phyloP scores from a whole-genome alignment of 1,140 invertebrate genomes.

The Apolygus lucorum region DNA sequence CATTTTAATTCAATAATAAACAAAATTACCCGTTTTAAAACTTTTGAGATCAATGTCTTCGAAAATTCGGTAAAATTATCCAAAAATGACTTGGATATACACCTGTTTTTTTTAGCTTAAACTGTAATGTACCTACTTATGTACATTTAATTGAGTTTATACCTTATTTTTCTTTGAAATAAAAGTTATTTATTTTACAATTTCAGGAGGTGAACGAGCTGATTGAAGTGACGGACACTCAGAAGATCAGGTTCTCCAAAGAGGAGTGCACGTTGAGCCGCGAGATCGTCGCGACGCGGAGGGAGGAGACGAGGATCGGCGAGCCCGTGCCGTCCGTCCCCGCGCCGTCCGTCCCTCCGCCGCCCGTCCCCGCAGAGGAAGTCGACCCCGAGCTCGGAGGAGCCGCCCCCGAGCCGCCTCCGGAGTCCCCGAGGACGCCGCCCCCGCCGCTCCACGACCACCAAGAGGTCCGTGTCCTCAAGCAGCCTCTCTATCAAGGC shows the following conservation, averaged over 20 bases:
- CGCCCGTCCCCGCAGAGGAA: background rate
- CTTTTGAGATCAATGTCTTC: no score
- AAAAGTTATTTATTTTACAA: no score
- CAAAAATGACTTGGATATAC: no score
- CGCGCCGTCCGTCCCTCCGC: background rate
- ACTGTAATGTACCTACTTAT: no score
- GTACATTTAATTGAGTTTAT: no score
- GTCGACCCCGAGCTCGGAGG: constrained; percentile 8
- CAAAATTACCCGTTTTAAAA: no score
- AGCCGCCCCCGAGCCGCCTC: background rate
- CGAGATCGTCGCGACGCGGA: background rate
- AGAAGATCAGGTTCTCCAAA: constrained; percentile 23
- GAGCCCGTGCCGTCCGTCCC: background rate
- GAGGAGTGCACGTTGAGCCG: constrained; percentile 22
- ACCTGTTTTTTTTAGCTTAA: no score
- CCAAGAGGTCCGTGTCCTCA: constrained; percentile 6
- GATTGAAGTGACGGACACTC: constrained; percentile 22
- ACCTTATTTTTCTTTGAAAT: no score
- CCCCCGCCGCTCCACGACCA: background rate
- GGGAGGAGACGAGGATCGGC: background rate
- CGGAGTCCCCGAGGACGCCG: background rate
- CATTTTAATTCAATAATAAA: no score
- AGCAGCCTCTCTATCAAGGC: constrained; percentile 22
- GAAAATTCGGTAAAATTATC: no score
- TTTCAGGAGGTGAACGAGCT: constrained; percentile 6